Evolutionary conservation across 2,113 vertebrate genomes (phyloP), one percentile per base, ranked within the genome.

Genomic region (Xyliphius kryptos): DNA sequence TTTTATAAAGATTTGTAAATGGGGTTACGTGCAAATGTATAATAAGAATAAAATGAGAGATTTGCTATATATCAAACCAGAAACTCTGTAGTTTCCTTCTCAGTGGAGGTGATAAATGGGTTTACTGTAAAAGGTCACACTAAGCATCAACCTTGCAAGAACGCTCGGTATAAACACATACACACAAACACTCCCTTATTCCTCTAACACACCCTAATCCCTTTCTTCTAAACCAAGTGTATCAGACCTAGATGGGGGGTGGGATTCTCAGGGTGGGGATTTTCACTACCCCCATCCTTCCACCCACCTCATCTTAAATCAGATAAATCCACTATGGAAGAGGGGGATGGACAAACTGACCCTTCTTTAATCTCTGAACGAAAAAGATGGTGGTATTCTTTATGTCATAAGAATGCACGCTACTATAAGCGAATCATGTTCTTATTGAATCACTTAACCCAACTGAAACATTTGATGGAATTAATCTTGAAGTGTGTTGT

Each of bases 181-280:
- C 56, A 57, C 44, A 61, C 15, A 65, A 26, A 50, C 22, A 56
- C 51, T 40, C 53, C 54, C 56, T 55, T 67, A 53, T 61, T 61
- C 58, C 53, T 55, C 38, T 41, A 32, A 61, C 38, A 63, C 64
- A 51, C 22, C 59, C 61, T 16, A 26, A 56, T 47, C 60, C 50
- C 50, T 13, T 38, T 51, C 19, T 61, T 56, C 68, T 57, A 70
- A 70, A 74, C 68, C 61, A 69, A 76, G 69, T 76, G 63, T 69
- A 73, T 73, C 62, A 56, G 12, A 21, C 7, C 15, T 44, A 9
- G 50, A 11, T 36, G 22, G 52, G 13, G 32, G 15, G 22, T 21
- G n/a, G n/a, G n/a, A n/a, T 55, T 19, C 32, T 20, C 32, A 16
- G 1, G 36, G 22, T 20, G 13, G 32, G 9, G 40, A 22, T 14